Evolutionary conservation across 2,113 vertebrate genomes (phyloP), one percentile per base, ranked within the genome.

Genomic region (Xyliphius kryptos): DNA sequence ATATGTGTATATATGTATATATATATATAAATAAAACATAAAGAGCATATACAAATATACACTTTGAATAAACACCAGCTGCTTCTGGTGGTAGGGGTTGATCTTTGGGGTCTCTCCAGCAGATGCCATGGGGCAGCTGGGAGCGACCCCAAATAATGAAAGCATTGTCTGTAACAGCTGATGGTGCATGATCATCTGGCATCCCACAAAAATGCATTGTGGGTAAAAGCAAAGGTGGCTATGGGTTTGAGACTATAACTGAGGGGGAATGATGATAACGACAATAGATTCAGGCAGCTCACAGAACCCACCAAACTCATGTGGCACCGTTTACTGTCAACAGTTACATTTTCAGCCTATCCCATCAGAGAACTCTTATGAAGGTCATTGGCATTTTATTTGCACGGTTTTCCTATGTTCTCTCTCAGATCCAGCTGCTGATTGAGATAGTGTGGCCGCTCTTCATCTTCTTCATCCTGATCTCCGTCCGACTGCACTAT

Each of bases 381-480:
- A 11, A 41, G 3, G 40, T 5, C 40, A 41, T 14, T 41, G 6
- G 13, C 10, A 2, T 41, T 12, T 12, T 41, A 12, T 41, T 41
- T 41, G 9, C 2, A 14, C 43, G 13, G 43, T n/a, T 15, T 14
- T 12, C 14, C 19, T 21, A 19, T 38, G 44, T 20, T 83, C 56
- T 58, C 47, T 79, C 74, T 40, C 76, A 99, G 96, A 81, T 92
- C 81, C 94, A 98, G 81, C 83, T 99, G 61, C 74, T 98, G 79
- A 85, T 97, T 14, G 96, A 99, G 84, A 87, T 99, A 53, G 76
- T 91, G 69, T 99, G 96, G 96, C 96, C 96, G 14, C 86, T 98
- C 1, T 94, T 99, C 72, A 94, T 99, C 85, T 99, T 99, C 81
- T 91, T 99, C 76, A 97, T 99, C 77, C 76, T 99, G 79, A 94